Base-by-base conservation (phyloP, 2,113 vertebrate genomes). In the Rhodinocichla rosea region DNA sequence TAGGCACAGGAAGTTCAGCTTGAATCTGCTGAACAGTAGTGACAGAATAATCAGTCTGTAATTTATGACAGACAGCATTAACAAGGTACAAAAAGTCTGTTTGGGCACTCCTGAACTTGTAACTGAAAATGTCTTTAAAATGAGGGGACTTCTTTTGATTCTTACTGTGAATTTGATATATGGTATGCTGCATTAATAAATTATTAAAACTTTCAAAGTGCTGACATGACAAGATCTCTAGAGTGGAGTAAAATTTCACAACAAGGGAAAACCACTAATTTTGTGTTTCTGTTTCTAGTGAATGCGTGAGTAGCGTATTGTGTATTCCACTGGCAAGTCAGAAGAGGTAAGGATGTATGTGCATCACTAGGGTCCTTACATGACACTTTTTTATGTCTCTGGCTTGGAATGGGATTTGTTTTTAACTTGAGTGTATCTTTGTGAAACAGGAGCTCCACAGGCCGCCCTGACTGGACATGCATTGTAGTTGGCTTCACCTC, bases 381-480 rank as follows among this genome's bases (percentile, higher is more conserved):
- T n/a, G 63, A 20, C 30, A 10, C n/a, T 62, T 69, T 17, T 52
- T 14, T 65, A 3, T 32, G 30, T 81, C 49, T 45, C 1, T 40
- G 26, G 33, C 27, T 86, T 60, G 78, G 68, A 53, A 42, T 28
- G 84, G 79, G 40, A 12, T 68, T 82, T 78, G 17, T 23, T 79
- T 90, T 13, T 86, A 87, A 86, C 55, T 52, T 52, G 19, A 6
- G 20, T 78, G 2, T 67, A 0, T 60, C 45, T 97, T 79, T 95
- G 71, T 94, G 82, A 94, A 63, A 84, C 94, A 99, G 99, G 98
- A 99, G 99, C 85, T 99, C 99, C 63, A 99, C 99, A 2, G 99
- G 99, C 8, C 98, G 99, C 22, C 99, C 99, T 22, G 99, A 99
- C 95, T 99, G 99, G 99, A 99, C 99, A 19, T 99, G 99, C 96